phyloP scores from a whole-genome alignment of 2,888 invertebrate species.

The Biston stratarius region DNA sequence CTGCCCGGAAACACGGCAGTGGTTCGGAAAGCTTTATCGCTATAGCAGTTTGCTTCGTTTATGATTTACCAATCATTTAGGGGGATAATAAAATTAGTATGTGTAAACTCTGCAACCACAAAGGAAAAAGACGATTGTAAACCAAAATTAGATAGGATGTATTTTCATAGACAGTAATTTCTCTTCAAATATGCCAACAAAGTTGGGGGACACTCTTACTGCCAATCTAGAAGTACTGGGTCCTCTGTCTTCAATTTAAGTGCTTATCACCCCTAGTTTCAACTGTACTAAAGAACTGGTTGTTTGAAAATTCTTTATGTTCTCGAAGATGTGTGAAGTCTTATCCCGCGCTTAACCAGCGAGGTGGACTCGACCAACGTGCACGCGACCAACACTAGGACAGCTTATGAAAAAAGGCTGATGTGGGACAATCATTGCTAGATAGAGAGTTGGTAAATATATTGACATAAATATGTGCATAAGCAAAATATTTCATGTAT shows the following conservation, averaged over 20 bases:
- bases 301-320: no score
- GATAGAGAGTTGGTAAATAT: no score
- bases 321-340: no score
- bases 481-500: slow-evolving; percentile 4
- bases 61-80: slow-evolving; percentile 41
- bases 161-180: no score
- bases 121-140: neutral
- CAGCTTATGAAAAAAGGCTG: neutral
- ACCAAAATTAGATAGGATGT: no score
- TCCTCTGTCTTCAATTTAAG: no score
- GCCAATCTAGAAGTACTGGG: no score
- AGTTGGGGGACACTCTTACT: no score
- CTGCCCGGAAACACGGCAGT: slow-evolving; percentile 39
- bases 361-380: neutral
- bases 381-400: neutral
- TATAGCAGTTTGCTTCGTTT: slow-evolving; percentile 20
- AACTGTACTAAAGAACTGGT: no score
- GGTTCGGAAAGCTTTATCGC: slow-evolving; percentile 25
- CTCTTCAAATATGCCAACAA: no score
- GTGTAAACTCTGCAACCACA: neutral
- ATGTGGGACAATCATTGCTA: neutral
- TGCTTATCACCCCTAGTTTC: no score
- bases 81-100: neutral
- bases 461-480: neutral
- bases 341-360: no score